phyloP scores from a whole-genome alignment of 2,797 vertebrate genomes.

The Coranthus polyacanthus region DNA sequence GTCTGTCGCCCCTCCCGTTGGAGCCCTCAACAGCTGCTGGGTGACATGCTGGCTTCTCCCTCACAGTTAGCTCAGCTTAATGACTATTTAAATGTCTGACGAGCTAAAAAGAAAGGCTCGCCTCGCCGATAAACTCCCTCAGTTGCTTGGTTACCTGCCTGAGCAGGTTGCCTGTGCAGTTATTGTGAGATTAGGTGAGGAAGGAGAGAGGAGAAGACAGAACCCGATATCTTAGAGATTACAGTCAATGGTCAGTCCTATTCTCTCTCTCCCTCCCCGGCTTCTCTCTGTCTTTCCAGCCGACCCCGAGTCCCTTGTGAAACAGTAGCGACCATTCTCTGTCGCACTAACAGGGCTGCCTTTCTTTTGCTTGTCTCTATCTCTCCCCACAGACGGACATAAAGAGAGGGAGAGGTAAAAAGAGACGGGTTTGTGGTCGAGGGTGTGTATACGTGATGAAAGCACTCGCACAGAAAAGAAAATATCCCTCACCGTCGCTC shows the following conservation, averaged over 20 bases:
- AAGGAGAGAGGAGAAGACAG: constrained; percentile 52
- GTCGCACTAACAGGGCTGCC: constrained; percentile 77
- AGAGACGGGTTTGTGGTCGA: constrained; percentile 39
- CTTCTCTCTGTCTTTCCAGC: constrained; percentile 44
- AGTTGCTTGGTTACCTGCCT: constrained; percentile 85
- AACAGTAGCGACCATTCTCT: constrained; percentile 84
- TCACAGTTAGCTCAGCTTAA: constrained; percentile 73
- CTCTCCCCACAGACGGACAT: constrained; percentile 66
- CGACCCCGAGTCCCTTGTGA: constrained; percentile 61
- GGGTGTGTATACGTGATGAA: constrained; percentile 15
- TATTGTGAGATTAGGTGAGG: constrained; percentile 68
- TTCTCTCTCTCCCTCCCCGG: constrained; percentile 4
- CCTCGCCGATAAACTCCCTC: constrained; percentile 65
- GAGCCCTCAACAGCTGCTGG: constrained; percentile 53
- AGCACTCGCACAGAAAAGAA: constrained; percentile 17
- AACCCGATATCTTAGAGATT: constrained; percentile 76
- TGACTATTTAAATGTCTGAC: constrained; percentile 79
- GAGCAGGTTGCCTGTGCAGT: constrained; percentile 54
- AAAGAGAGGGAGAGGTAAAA: constrained; percentile 50
- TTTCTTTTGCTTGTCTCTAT: constrained; percentile 78
- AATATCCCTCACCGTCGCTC: constrained; percentile 3
- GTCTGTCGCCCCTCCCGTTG: constrained; percentile 37
- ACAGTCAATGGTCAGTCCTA: constrained; percentile 65
- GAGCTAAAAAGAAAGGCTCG: constrained; percentile 61
- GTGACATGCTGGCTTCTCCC: constrained; percentile 54